These are phyloP conservation scores for Euclidia mi DNA, from an alignment of 2,888 invertebrate genomes.

Conservation along the genomic window DNA sequence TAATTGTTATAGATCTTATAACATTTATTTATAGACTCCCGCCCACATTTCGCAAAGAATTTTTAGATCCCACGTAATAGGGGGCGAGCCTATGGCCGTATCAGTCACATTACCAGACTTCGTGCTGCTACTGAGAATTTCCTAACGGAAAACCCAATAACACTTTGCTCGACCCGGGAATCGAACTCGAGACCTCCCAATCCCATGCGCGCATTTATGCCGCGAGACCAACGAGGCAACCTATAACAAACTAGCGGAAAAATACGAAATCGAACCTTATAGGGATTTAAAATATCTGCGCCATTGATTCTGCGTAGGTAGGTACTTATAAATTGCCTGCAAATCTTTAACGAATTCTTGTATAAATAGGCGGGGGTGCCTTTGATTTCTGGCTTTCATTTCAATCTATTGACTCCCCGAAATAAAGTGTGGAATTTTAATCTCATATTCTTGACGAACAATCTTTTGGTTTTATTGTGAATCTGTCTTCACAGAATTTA, in stretches of 20 bases:
- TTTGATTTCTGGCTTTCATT: constrained; percentile 76
- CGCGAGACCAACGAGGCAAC: no score
- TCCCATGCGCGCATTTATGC: no score
- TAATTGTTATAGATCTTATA: no score
- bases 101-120: no score
- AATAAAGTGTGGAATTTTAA: constrained; percentile 80
- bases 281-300: constrained; percentile 7
- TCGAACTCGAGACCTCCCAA: no score
- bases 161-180: no score
- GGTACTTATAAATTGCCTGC: constrained; percentile 36
- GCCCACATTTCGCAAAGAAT: no score
- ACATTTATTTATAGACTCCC: no score
- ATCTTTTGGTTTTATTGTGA: constrained; percentile 56
- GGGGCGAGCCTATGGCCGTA: no score
- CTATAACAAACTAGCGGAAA: constrained; percentile 7
- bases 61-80: no score
- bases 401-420: constrained; percentile 75
- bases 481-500: constrained; percentile 31
- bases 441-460: constrained; percentile 65
- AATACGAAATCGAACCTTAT: constrained; percentile 24
- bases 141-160: no score
- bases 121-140: no score
- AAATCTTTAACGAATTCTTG: constrained; percentile 63
- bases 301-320: constrained; percentile 21
- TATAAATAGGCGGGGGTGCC: constrained; percentile 59